Evolutionary conservation across 2,113 vertebrate genomes (phyloP).

Genomic region (Poecilia latipinna): DNA sequence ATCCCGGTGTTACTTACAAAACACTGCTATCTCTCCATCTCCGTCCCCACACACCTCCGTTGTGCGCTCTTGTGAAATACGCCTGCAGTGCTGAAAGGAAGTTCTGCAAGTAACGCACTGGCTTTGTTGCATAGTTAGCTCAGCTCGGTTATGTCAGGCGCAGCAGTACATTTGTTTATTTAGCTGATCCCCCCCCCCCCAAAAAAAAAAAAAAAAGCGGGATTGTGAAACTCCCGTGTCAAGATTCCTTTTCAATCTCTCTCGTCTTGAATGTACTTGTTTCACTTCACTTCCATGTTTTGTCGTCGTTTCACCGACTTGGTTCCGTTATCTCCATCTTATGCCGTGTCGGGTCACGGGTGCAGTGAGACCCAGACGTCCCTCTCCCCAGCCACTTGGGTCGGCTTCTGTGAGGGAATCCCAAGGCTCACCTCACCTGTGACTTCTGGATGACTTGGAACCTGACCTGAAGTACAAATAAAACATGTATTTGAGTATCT

Average conservation of each 20-base stretch:
- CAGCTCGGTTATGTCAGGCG: background rate
- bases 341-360: too few species aligned
- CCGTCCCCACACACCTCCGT: conserved; percentile 8
- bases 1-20: conserved; percentile 38
- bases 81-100: background rate
- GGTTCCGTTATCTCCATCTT: background rate
- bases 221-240: conserved; percentile 31
- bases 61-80: conserved; percentile 26
- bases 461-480: background rate
- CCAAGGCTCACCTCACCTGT: too few species aligned
- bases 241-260: background rate
- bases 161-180: background rate
- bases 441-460: too few species aligned
- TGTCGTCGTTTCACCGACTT: background rate
- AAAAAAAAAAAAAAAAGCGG: background rate
- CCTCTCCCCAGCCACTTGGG: too few species aligned
- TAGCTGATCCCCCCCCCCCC: too few species aligned
- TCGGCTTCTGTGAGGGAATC: too few species aligned
- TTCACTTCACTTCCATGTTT: background rate
- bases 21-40: conserved; percentile 25
- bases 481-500: background rate
- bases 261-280: conserved; percentile 57
- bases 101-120: background rate
- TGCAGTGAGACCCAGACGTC: too few species aligned
- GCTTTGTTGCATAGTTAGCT: conserved; percentile 3